Evolutionary conservation across 2,888 invertebrate genomes (phyloP).

Genomic region (Hoplodrina ambigua): DNA sequence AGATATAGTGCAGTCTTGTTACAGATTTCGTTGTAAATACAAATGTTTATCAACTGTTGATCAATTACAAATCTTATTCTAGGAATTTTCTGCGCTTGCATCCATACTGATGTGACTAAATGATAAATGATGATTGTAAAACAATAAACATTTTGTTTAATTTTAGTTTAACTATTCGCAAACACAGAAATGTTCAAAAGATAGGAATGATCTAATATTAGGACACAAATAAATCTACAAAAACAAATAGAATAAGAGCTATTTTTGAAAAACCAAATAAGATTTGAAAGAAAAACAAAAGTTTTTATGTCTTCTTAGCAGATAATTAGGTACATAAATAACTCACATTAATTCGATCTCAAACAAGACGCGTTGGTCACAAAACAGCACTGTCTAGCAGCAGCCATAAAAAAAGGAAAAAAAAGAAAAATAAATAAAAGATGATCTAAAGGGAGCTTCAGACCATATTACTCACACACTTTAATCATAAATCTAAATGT

Average conservation of each 20-base stretch:
- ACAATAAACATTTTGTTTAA: too few relatives aligned
- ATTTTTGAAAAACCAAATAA: too few relatives aligned
- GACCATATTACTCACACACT: constrained; percentile 63
- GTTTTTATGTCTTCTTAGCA: too few relatives aligned
- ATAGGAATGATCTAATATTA: too few relatives aligned
- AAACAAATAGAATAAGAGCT: too few relatives aligned
- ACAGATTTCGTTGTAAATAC: background rate
- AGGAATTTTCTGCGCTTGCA: background rate
- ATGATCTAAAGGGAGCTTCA: constrained; percentile 60
- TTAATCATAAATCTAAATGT: constrained; percentile 84
- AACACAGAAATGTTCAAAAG: too few relatives aligned
- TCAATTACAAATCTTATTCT: background rate
- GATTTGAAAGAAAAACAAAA: too few relatives aligned
- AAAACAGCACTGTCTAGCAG: constrained; percentile 20
- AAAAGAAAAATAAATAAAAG: constrained; percentile 42
- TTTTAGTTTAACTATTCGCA: too few relatives aligned
- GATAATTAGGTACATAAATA: background rate
- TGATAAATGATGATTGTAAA: too few relatives aligned
- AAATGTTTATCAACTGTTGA: constrained; percentile 4
- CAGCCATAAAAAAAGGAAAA: constrained; percentile 18
- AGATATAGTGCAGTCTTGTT: constrained; percentile 10
- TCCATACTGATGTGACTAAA: background rate
- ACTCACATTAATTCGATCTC: background rate
- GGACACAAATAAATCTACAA: too few relatives aligned
- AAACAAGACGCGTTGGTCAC: constrained; percentile 9